Base-by-base conservation (phyloP, 35 echinoderm and acorn worm species). In the Chiridota heheva region DNA sequence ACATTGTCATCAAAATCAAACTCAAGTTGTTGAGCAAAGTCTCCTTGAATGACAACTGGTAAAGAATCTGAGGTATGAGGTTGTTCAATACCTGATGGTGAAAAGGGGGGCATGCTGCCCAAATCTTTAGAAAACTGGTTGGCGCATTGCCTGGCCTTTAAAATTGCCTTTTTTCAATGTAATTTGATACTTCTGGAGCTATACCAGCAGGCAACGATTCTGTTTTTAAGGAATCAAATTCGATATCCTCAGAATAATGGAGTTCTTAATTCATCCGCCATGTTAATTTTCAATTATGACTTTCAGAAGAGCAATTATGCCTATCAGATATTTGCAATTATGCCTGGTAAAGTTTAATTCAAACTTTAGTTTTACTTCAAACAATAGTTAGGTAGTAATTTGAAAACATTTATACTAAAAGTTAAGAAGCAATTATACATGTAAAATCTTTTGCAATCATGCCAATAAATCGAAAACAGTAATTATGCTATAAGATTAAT, bases 251-350 rank as follows among this genome's bases (percentile, higher is more conserved):
- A 18, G n/a, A 47, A 73, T 47, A 73, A 36, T 73, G 41, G 1
- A 73, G 42, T 30, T 73, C 42, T n/a, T n/a, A n/a, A n/a, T 44
- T 73, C 70, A 16, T 73, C 30, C 65, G 65, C 65, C 65, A 69
- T 69, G 2, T 69, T 69, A 69, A n/a, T n/a, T n/a, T n/a, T n/a
- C n/a, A n/a, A n/a, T n/a, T n/a, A n/a, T n/a, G n/a, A n/a, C n/a
- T n/a, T n/a, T n/a, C n/a, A n/a, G n/a, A n/a, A n/a, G n/a, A n/a
- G n/a, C n/a, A n/a, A n/a, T n/a, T n/a, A n/a, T n/a, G n/a, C n/a
- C n/a, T n/a, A n/a, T n/a, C n/a, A n/a, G n/a, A n/a, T n/a, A n/a
- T n/a, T n/a, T n/a, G n/a, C n/a, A n/a, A n/a, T n/a, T n/a, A n/a
- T n/a, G n/a, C n/a, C n/a, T n/a, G n/a, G n/a, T n/a, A n/a, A n/a